These are phyloP conservation scores for Alligator mississippiensis DNA, from an alignment of 2,113 vertebrate species.

Conservation along the genomic window DNA sequence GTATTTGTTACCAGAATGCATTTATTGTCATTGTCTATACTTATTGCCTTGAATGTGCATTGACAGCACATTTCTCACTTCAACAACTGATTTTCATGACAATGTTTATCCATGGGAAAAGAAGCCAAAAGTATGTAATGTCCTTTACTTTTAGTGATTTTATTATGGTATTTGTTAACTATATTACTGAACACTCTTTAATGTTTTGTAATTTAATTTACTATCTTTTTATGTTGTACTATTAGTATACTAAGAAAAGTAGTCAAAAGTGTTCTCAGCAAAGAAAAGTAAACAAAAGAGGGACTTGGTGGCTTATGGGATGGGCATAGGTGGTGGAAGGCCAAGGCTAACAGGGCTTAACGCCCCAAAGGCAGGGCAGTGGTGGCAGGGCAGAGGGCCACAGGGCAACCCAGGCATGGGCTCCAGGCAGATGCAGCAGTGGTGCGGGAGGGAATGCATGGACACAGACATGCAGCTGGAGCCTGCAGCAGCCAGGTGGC, in stretches of 20 bases:
- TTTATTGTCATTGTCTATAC: not conserved
- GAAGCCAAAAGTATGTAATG: not conserved
- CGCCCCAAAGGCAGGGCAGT: too few species aligned
- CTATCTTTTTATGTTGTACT: not conserved
- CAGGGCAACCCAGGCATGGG: too few species aligned
- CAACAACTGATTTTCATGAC: not conserved
- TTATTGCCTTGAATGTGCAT: not conserved
- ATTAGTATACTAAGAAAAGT: not conserved
- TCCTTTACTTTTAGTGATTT: not conserved
- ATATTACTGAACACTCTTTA: not conserved
- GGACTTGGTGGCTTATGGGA: not conserved
- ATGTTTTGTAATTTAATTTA: not conserved
- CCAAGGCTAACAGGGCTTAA: too few species aligned
- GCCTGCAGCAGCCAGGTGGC: too few species aligned
- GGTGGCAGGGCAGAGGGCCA: too few species aligned
- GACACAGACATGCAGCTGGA: too few species aligned
- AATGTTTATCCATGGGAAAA: not conserved
- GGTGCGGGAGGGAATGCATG: too few species aligned
- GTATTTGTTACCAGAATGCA: accelerated
- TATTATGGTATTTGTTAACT: not conserved
- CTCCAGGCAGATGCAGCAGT: too few species aligned
- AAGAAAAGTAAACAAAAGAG: not conserved
- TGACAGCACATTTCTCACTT: not conserved
- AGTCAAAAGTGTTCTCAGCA: accelerated
- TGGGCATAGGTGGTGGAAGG: too few species aligned